phyloP scores from a whole-genome alignment of 2,113 vertebrate species.

The Cyprinus carpio region DNA sequence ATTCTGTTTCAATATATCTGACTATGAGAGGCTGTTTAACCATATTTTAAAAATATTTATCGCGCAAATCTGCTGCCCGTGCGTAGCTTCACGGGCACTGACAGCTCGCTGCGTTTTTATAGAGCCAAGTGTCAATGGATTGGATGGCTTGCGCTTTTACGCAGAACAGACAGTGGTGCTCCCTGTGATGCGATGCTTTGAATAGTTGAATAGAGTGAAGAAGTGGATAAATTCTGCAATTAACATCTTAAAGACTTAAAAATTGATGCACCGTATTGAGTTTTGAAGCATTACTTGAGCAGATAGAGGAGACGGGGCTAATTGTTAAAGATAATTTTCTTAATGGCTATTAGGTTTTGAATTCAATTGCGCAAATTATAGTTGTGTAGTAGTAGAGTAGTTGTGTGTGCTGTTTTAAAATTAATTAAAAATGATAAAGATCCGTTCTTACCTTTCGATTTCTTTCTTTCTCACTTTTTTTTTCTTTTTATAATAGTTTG shows the following conservation, averaged over 20 bases:
- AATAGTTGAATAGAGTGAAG: neutral
- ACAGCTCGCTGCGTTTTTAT: conserved; percentile 43
- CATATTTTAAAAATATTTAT: neutral
- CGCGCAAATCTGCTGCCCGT: neutral
- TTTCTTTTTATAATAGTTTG: neutral
- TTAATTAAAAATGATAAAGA: neutral
- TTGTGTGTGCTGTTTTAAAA: neutral
- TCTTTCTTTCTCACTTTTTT: neutral
- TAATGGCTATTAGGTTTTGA: neutral
- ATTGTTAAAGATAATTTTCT: neutral
- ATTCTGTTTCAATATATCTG: neutral
- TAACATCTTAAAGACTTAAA: neutral
- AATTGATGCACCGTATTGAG: neutral
- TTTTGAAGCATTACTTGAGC: neutral
- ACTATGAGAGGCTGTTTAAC: neutral
- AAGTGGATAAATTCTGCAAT: neutral
- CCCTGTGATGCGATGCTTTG: conserved; percentile 16
- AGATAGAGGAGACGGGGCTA: neutral
- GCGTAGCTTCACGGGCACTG: neutral
- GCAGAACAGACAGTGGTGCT: conserved; percentile 1
- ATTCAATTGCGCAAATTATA: neutral
- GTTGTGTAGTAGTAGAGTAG: neutral
- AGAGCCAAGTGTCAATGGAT: conserved; percentile 45
- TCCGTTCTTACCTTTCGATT: neutral
- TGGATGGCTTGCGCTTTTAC: conserved; percentile 52